Evolutionary conservation across 2,113 vertebrate species (phyloP).

Genomic region (Alligator mississippiensis): DNA sequence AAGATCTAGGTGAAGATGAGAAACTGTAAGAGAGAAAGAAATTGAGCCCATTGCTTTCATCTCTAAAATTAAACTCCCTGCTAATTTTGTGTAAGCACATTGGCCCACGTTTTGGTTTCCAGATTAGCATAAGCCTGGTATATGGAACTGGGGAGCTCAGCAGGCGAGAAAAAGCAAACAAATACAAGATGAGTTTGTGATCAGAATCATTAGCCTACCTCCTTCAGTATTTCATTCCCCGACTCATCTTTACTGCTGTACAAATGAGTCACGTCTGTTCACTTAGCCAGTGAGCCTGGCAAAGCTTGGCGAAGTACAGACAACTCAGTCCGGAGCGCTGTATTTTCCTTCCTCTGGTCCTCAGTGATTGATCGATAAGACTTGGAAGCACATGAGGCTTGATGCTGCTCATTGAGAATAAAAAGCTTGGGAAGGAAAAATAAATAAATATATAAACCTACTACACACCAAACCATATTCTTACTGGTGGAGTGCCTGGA

Average conservation of each 20-base stretch:
- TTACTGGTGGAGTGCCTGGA: background rate
- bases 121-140: background rate
- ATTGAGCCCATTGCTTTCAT: background rate
- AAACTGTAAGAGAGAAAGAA: background rate
- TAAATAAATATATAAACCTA: background rate
- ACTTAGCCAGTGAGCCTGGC: background rate
- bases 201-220: background rate
- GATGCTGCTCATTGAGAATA: background rate
- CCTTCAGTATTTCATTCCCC: background rate
- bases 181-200: background rate
- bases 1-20: background rate
- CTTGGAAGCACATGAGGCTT: background rate
- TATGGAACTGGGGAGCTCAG: background rate
- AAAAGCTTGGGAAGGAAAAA: background rate
- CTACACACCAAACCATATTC: background rate
- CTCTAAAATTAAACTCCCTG: background rate
- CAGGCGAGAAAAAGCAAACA: background rate
- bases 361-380: background rate
- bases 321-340: background rate
- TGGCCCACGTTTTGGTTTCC: background rate
- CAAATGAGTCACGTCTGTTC: background rate
- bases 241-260: background rate
- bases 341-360: background rate
- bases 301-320: background rate
- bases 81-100: background rate